Evolutionary conservation across 64 coral and sea anemone species (phyloP), one percentile per base, ranked within the genome.

Genomic region (Dendrophyllia cribrosa): DNA sequence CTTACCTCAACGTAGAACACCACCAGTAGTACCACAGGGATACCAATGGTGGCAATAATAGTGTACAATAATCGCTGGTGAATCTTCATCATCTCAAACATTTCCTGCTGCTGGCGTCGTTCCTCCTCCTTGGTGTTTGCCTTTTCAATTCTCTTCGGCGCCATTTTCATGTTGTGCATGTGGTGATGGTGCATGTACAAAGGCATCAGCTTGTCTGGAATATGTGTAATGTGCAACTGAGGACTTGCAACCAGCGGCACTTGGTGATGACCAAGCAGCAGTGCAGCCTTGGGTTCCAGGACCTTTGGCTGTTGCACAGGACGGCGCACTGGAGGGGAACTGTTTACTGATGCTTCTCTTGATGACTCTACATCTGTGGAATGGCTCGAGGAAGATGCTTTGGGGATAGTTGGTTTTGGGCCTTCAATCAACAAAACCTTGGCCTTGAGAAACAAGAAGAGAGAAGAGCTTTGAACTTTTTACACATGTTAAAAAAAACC

Each of bases 11-110:
- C 88, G 76, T 95, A 98, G 76, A 93, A 98, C 46, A 98, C 75
- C 79, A 98, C 86, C 4, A 98, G 13, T 43, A 98, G 43, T n/a
- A 98, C 93, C 82, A 98, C 93, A 93, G 96, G 96, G 48, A 99
- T 96, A 10, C 97, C 97, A 96, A 99, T 96, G 14, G 97, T 99
- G 26, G 97, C 97, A 76, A 99, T 93, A 47, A 99, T 91, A 0
- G 97, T 99, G 74, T 99, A 99, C 55, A 99, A 74, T 55, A 99
- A 71, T 50, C 88, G 65, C 24, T 99, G 94, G n/a, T 99, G 97
- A 60, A 99, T 99, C 72, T 96, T 95, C 83, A 98, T 75, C 97
- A 98, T 98, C 43, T 98, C 97, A 76, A 98, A 91, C 74, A 98
- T 95, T 73, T 98, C 95, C 66, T 96, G 91, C 52, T 96, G 95